Percentiles rank a stretch among this genome's conserved stretches.
phyloP scores from a whole-genome alignment of 2,797 vertebrate species.

The Scolopax bukidnonensis region DNA sequence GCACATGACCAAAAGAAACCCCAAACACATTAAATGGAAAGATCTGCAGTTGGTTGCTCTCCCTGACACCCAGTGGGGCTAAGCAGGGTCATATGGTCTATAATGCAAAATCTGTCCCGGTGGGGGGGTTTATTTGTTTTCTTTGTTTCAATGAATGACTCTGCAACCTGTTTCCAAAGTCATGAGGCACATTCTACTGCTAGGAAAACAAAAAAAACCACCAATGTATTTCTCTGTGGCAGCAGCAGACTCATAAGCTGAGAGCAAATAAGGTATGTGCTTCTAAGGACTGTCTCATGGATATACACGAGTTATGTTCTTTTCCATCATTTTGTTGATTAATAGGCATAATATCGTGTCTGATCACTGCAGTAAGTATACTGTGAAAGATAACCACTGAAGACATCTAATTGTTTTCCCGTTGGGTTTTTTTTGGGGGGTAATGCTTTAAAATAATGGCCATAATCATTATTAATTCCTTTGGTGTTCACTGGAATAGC shows the following conservation, averaged over 20 bases:
- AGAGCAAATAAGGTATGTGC: constrained; percentile 21
- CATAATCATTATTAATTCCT: constrained; percentile 77
- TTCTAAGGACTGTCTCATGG: constrained; percentile 38
- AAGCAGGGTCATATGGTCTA: not conserved
- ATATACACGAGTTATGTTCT: constrained; percentile 25
- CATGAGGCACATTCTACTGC: not conserved
- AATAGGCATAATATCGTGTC: constrained; percentile 69
- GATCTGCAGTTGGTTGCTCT: not conserved
- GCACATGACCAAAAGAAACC: not conserved
- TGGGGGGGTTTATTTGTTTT: not conserved
- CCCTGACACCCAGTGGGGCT: not conserved
- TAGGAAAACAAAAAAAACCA: not conserved
- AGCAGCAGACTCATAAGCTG: constrained; percentile 5
- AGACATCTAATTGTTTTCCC: constrained; percentile 75
- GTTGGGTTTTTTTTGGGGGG: not conserved
- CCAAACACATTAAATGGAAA: not conserved
- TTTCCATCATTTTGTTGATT: constrained; percentile 70
- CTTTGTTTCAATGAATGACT: not conserved
- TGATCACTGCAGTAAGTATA: constrained; percentile 72
- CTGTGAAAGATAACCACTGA: constrained; percentile 70
- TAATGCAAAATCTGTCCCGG: not conserved
- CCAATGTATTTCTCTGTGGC: not conserved
- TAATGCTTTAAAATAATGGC: constrained; percentile 74
- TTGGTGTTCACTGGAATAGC: constrained; percentile 66
- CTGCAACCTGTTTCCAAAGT: constrained; percentile 10